Conservation (phyloP, 1,140 invertebrate species). For the Drosophila hydei region DNA sequence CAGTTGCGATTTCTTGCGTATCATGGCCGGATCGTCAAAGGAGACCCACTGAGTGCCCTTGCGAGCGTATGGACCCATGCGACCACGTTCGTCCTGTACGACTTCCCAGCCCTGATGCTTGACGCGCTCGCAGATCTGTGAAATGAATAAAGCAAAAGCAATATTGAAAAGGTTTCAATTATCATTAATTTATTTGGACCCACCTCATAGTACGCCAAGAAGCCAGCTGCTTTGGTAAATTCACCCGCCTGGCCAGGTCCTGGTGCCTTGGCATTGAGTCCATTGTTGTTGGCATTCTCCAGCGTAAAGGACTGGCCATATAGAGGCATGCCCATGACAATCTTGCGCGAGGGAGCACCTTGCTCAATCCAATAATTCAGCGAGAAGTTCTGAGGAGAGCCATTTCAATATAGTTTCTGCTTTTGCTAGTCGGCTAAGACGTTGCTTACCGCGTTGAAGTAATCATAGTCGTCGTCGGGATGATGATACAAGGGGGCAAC, state of each 20-base stretch:
- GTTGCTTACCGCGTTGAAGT: slow-evolving; percentile 86
- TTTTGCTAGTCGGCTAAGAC: not conserved
- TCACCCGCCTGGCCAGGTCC: slow-evolving; percentile 91
- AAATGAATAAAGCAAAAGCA: not conserved
- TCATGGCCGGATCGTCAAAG: slow-evolving; percentile 92
- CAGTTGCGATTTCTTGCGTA: slow-evolving; percentile 90
- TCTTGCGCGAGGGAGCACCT: slow-evolving; percentile 90
- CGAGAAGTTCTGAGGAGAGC: slow-evolving; percentile 89
- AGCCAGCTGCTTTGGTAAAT: slow-evolving; percentile 92
- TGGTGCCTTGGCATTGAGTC: slow-evolving; percentile 89
- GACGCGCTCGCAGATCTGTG: slow-evolving; percentile 91
- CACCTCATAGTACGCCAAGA: slow-evolving; percentile 95
- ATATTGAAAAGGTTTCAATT: no score
- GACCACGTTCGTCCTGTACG: slow-evolving; percentile 89
- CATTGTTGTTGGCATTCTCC: slow-evolving; percentile 86
- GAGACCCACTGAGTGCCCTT: slow-evolving; percentile 95
- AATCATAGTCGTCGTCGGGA: slow-evolving; percentile 90
- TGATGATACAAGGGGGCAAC: slow-evolving; percentile 93
- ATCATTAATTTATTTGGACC: no score
- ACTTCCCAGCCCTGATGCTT: slow-evolving; percentile 91
- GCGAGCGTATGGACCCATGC: slow-evolving; percentile 94
- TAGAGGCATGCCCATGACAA: slow-evolving; percentile 95
- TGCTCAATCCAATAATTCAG: slow-evolving; percentile 95
- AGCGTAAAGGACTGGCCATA: slow-evolving; percentile 94
- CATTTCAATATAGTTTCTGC: not conserved